phyloP scores from a whole-genome alignment of 2,888 invertebrate genomes.

The Amiota mariae region DNA sequence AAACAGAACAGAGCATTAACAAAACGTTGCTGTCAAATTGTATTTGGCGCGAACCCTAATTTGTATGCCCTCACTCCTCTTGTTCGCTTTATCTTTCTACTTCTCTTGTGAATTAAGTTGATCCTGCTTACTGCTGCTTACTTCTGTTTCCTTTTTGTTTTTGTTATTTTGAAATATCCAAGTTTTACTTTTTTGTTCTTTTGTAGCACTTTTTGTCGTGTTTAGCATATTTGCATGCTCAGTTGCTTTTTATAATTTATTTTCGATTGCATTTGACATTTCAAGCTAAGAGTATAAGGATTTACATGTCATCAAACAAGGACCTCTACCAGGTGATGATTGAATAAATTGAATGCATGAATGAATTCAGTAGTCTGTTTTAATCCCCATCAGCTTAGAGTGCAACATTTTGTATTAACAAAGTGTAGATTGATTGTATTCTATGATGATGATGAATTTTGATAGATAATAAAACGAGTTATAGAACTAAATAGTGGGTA shows the following conservation, averaged over 20 bases:
- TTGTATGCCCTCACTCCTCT: background rate
- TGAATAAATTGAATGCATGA: no score
- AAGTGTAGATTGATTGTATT: no score
- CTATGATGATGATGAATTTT: no score
- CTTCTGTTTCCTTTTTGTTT: background rate
- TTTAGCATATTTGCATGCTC: slow-evolving; percentile 22
- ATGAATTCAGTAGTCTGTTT: no score
- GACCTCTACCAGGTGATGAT: no score
- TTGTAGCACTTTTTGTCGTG: background rate
- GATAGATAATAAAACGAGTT: no score
- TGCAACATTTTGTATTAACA: no score
- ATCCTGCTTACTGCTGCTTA: slow-evolving; percentile 17
- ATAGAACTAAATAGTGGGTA: no score
- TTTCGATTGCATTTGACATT: slow-evolving; percentile 4
- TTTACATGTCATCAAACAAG: no score
- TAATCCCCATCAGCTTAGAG: no score
- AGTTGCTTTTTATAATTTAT: slow-evolving; percentile 10
- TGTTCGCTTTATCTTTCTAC: background rate
- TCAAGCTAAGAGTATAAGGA: no score
- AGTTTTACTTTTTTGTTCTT: slow-evolving; percentile 5
- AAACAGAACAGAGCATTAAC: slow-evolving; percentile 9
- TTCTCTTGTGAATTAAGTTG: slow-evolving; percentile 8
- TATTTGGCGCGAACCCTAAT: slow-evolving; percentile 14
- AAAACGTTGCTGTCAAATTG: slow-evolving; percentile 21
- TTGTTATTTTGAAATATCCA: background rate